Evolutionary conservation across 2,113 vertebrate species (phyloP).

Genomic region (Hystrix brachyura): DNA sequence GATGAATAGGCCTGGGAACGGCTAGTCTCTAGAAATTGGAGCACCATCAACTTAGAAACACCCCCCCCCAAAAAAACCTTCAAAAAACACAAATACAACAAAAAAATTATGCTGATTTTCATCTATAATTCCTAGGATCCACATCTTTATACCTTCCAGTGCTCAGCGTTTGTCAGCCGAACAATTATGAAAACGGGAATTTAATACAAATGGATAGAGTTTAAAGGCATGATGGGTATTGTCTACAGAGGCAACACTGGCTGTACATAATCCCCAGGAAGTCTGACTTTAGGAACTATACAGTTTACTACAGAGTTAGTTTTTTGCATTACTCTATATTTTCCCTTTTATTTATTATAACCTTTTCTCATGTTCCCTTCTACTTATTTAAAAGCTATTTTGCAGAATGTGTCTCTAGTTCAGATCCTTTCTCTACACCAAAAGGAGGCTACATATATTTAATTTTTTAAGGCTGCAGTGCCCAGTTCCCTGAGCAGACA

Average conservation of each 20-base stretch:
- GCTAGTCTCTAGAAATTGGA: not conserved
- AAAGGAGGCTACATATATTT: not conserved
- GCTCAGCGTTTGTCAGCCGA: not conserved
- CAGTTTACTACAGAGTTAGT: not conserved
- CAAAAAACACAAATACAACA: not conserved
- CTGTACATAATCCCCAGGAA: not conserved
- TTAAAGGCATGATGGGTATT: not conserved
- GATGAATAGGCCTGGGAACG: no score
- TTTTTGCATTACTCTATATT: not conserved
- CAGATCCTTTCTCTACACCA: not conserved
- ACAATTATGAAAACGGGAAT: not conserved
- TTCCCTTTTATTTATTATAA: not conserved
- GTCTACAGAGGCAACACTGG: not conserved
- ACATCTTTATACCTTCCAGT: not conserved
- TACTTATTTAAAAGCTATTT: not conserved
- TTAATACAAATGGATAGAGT: not conserved
- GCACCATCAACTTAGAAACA: not conserved
- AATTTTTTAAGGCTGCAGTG: not conserved
- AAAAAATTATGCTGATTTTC: not conserved
- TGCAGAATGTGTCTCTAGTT: not conserved
- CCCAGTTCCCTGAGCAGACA: not conserved
- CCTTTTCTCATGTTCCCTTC: not conserved
- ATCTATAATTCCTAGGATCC: not conserved
- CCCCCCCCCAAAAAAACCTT: not conserved
- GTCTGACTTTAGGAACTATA: accelerated